A percentile compares a stretch with the other conserved stretches of the same genome.
phyloP scores from a whole-genome alignment of 2,113 vertebrate genomes.

The Pristiophorus japonicus region DNA sequence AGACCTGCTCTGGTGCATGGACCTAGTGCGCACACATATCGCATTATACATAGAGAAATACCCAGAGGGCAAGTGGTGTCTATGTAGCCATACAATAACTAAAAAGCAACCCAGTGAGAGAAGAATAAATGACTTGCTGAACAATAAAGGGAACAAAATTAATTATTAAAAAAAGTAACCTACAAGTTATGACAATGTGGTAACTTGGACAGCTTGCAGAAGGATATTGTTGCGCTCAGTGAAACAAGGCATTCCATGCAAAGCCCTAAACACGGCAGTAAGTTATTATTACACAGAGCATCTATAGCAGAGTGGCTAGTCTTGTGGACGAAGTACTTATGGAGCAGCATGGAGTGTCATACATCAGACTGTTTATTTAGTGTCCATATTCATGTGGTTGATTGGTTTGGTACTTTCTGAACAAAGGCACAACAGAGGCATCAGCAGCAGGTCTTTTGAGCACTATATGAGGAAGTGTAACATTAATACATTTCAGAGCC shows the following conservation, averaged over 20 bases:
- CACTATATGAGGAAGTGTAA: background rate
- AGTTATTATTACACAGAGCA: background rate
- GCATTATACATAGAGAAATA: too few species aligned
- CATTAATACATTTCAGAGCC: background rate
- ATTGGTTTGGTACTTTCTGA: background rate
- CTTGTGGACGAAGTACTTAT: background rate
- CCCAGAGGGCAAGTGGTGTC: background rate
- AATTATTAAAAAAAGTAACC: background rate
- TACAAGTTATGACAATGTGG: background rate
- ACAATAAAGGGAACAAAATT: background rate
- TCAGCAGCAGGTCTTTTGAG: background rate
- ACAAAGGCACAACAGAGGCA: background rate
- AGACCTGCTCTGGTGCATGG: too few species aligned
- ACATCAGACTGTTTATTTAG: background rate
- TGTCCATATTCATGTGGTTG: too few species aligned
- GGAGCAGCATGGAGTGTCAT: background rate
- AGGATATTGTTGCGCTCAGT: background rate
- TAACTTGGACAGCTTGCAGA: background rate
- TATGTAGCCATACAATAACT: background rate
- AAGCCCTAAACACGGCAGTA: background rate
- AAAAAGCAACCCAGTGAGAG: background rate
- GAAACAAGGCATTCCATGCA: background rate
- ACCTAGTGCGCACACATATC: too few species aligned
- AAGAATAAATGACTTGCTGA: background rate
- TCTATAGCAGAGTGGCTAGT: background rate